Base-by-base conservation (phyloP, 1,140 invertebrate species). In the Dendrolimus kikuchii region DNA sequence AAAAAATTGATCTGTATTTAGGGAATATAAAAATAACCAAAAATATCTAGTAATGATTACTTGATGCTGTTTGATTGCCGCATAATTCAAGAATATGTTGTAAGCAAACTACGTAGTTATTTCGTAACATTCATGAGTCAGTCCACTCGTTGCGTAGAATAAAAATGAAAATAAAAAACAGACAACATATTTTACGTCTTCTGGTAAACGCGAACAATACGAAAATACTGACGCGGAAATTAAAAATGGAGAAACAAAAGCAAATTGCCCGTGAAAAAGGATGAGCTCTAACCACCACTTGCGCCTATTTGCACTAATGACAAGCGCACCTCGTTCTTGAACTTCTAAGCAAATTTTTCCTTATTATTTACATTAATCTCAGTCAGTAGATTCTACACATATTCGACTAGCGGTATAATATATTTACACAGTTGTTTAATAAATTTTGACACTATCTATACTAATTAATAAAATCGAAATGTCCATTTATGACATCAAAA, bases 201-300 rank as follows among this genome's bases (percentile, higher is more conserved):
- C 51, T 50, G 38, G 46, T 49, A 74, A 72, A 67, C 56, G 50
- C 58, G 61, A 66, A 71, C 69, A 78, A 77, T 73, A 70, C 62
- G 52, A 71, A 75, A 80, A 77, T 68, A 71, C 69, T 69, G 68
- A 71, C 66, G 56, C 67, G 75, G 74, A 77, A 82, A 81, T 81
- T 83, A 79, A 77, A 82, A 79, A 51, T 49, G 60, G 54, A 74
- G 69, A 71, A 81, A 82, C 74, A 82, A 78, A 78, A 73, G 69
- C 67, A 77, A 79, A 82, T 79, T 74, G 66, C 55, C 72, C 65
- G 74, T 73, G 70, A 68, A 70, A 75, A 67, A 72, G 64, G 66
- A 71, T 62, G 62, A 69, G 57, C 59, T 55, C 38, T 38, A 61
- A 53, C 66, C 66, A 55, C 65, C 57, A 50, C 37, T 40, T 51